phyloP scores from a whole-genome alignment of 2,113 vertebrate species.

The Leucopsar rothschildi region DNA sequence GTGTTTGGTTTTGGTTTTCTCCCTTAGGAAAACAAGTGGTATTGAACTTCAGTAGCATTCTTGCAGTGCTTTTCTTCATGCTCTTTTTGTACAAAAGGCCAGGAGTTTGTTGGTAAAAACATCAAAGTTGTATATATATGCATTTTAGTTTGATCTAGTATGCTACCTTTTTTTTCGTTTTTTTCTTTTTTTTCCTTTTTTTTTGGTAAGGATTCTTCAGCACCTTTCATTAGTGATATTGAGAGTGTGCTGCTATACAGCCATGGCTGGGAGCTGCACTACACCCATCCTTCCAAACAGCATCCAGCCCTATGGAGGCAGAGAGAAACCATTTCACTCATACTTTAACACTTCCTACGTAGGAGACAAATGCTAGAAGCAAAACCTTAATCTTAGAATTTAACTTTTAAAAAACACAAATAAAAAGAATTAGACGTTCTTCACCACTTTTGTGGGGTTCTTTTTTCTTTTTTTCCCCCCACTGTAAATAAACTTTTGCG shows the following conservation, averaged over 20 bases:
- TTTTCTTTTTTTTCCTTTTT: neutral
- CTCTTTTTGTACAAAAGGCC: neutral
- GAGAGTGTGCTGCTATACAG: neutral
- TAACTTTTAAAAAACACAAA: neutral
- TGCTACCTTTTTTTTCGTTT: accelerated
- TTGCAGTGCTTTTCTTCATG: neutral
- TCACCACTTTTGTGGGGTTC: neutral
- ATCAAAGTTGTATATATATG: neutral
- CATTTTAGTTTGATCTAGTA: neutral
- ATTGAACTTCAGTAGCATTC: neutral
- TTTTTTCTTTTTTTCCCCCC: too few relatives aligned
- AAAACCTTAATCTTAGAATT: neutral
- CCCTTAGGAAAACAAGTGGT: neutral
- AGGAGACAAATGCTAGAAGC: neutral
- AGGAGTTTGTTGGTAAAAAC: neutral
- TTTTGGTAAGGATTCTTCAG: neutral
- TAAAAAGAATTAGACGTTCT: neutral
- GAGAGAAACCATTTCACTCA: neutral
- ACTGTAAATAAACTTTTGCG: neutral
- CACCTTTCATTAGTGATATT: neutral
- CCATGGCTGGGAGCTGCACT: neutral
- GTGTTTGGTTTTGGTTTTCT: neutral
- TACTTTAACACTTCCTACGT: neutral
- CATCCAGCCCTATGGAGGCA: neutral
- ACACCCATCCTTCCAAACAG: neutral